Base-by-base conservation (phyloP, 2,797 vertebrate genomes). In the Darevskia mixta region DNA sequence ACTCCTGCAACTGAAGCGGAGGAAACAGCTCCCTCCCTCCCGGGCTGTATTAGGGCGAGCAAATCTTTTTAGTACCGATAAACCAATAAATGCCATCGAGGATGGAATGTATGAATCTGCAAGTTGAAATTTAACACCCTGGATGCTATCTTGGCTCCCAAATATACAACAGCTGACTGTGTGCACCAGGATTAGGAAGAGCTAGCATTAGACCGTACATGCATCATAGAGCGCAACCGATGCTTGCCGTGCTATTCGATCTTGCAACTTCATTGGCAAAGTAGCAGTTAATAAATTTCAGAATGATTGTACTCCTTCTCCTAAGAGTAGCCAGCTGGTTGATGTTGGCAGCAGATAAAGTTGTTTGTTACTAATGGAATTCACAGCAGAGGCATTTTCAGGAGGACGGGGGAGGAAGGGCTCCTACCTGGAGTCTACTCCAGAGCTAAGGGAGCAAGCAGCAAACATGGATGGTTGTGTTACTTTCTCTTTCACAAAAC, bases 241-340 rank as follows among this genome's bases (percentile, higher is more conserved):
- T 23, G 93, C 93, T 79, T 32, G 13, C 83, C 87, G 5, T 17
- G 83, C 93, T 94, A 95, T 80, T 92, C 35, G 29, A 94, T 88
- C 95, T 55, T 82, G 93, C 94, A 94, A 94, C 95, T 87, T 88
- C 64, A 86, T 94, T 45, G 94, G 92, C 94, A 88, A 41, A 87
- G 92, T 91, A 93, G 89, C 94, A 93, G 95, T 92, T 92, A 93
- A 89, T 96, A 95, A 96, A 94, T 96, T 93, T 92, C 92, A 25
- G 90, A 94, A 95, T 94, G 96, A 95, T 95, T 95, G 91, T 93
- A 89, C 89, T 95, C 93, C 79, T 87, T 86, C 89, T 91, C 93
- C 90, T n/a, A 89, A 85, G 91, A 87, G 80, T 61, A 90, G 94
- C 86, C 92, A 90, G 91, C 8, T 5, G 92, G 89, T 87, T 35